These are phyloP conservation scores for Lasioglossum figueresi DNA, from an alignment of 2,888 invertebrate species.

Conservation along the genomic window DNA sequence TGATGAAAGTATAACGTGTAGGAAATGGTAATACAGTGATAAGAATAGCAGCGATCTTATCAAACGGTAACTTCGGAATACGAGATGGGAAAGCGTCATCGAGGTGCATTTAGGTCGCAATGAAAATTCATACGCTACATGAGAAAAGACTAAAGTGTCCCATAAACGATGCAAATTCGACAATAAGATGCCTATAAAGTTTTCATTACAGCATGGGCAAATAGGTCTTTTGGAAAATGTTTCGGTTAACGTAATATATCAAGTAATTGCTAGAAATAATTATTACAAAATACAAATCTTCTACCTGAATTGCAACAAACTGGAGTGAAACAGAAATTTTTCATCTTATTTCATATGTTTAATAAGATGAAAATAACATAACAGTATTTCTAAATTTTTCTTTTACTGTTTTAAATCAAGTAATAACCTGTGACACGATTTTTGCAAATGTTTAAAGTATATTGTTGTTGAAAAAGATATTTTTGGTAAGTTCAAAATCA, in stretches of 20 bases:
- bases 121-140: constrained; percentile 22
- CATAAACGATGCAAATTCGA: neutral
- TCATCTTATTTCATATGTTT: too few species aligned
- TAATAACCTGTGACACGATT: neutral
- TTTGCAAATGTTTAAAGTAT: neutral
- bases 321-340: too few species aligned
- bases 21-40: constrained; percentile 45
- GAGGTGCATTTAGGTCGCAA: constrained; percentile 37
- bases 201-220: neutral
- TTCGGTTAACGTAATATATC: neutral
- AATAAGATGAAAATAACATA: too few species aligned
- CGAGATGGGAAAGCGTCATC: constrained; percentile 24
- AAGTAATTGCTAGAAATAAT: neutral
- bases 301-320: too few species aligned
- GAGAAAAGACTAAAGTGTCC: neutral
- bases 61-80: constrained; percentile 23
- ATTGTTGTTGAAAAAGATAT: neutral
- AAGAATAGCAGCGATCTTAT: constrained; percentile 44
- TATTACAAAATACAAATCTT: too few species aligned
- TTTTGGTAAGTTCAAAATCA: too few species aligned
- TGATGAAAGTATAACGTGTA: constrained; percentile 23
- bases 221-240: neutral
- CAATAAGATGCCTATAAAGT: neutral
- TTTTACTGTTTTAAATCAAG: too few species aligned
- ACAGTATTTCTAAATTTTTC: too few species aligned